Evolutionary conservation across 2,113 vertebrate species (phyloP).

Genomic region (Eulemur macaco): DNA sequence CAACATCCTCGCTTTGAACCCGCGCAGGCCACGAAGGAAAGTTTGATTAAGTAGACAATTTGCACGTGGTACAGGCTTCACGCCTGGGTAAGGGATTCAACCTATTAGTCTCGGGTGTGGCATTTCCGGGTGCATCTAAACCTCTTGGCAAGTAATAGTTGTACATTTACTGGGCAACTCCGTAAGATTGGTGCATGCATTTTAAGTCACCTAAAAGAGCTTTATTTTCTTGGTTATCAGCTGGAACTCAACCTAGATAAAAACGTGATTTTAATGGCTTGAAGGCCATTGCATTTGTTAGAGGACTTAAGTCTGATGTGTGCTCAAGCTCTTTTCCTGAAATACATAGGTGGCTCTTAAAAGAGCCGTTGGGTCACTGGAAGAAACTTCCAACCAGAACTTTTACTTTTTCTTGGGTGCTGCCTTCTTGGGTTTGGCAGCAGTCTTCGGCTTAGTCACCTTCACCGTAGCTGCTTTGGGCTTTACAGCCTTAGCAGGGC

Average conservation of each 20-base stretch:
- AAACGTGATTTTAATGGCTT: background rate
- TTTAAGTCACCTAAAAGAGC: too few species aligned
- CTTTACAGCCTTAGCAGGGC: conserved; percentile 60
- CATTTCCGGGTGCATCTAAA: background rate
- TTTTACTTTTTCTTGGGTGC: conserved; percentile 67
- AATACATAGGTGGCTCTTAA: conserved; percentile 70
- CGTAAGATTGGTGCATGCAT: too few species aligned
- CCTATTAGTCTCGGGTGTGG: too few species aligned
- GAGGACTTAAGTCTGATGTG: rapidly evolving
- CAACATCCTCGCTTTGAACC: rapidly evolving
- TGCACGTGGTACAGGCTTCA: too few species aligned
- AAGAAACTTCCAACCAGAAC: conserved; percentile 6
- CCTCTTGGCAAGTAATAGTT: background rate
- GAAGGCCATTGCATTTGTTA: rapidly evolving
- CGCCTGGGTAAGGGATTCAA: too few species aligned
- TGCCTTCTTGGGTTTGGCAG: conserved; percentile 62
- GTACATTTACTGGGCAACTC: too few species aligned
- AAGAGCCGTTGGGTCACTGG: conserved; percentile 76
- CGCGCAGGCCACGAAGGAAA: background rate
- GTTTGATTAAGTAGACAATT: background rate
- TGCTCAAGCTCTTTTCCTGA: background rate
- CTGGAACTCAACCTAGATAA: background rate
- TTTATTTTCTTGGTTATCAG: too few species aligned
- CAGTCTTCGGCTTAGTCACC: conserved; percentile 42
- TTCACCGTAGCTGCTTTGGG: conserved; percentile 51